phyloP scores from a whole-genome alignment of 2,888 invertebrate genomes.

The Erebia epiphron region DNA sequence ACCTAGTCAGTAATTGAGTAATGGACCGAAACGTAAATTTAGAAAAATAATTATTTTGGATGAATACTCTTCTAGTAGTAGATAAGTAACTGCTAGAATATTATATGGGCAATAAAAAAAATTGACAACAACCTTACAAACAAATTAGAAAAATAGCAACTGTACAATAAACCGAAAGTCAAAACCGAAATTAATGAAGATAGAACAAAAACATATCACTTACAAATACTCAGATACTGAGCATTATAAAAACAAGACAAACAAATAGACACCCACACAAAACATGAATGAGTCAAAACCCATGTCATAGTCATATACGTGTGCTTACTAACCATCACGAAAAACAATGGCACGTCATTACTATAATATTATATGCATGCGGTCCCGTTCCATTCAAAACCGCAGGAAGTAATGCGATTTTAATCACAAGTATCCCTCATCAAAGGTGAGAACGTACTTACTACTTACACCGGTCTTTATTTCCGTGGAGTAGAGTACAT shows the following conservation, averaged over 20 bases:
- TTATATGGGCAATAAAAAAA: too few species aligned
- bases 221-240: too few species aligned
- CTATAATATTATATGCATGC: constrained; percentile 50
- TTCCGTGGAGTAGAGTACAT: constrained; percentile 42
- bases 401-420: constrained; percentile 71
- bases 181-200: too few species aligned
- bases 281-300: constrained; percentile 21
- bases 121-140: too few species aligned
- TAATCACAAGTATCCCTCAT: constrained; percentile 59
- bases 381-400: constrained; percentile 61
- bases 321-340: constrained; percentile 29
- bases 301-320: constrained; percentile 21
- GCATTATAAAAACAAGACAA: not conserved
- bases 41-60: not conserved
- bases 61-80: too few species aligned
- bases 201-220: too few species aligned
- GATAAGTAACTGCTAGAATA: too few species aligned
- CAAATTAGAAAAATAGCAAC: too few species aligned
- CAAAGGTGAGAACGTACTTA: constrained; percentile 34
- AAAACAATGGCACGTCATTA: constrained; percentile 45
- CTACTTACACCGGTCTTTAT: constrained; percentile 35
- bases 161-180: too few species aligned
- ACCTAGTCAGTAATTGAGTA: not conserved
- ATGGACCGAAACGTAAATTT: not conserved
- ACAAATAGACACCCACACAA: constrained; percentile 13